These are phyloP conservation scores for Teleiodes luculella DNA, from an alignment of 2,888 invertebrate genomes.

Conservation along the genomic window DNA sequence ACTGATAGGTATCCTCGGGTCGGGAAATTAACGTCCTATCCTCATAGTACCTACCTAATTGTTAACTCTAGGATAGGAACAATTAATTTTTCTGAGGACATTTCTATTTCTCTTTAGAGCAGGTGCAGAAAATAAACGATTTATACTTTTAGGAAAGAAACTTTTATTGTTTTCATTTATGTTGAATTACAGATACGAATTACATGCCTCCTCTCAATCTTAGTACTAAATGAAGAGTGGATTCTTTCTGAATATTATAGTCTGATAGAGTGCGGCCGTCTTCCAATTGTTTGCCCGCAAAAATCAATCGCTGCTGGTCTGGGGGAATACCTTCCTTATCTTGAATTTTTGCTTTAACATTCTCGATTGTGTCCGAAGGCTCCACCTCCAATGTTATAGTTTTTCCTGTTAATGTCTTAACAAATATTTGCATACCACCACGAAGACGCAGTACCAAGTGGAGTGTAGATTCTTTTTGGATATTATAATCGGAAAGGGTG, in stretches of 20 bases:
- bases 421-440: constrained; percentile 48
- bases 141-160: background rate
- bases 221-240: constrained; percentile 65
- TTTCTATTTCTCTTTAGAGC: too few species aligned
- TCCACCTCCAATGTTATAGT: constrained; percentile 44
- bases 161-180: too few species aligned
- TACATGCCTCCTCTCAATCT: constrained; percentile 72
- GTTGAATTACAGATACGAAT: background rate
- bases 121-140: too few species aligned
- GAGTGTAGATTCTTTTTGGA: constrained; percentile 44
- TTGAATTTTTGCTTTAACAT: constrained; percentile 37
- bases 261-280: constrained; percentile 35
- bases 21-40: too few species aligned
- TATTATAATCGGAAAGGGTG: constrained; percentile 42
- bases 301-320: constrained; percentile 35
- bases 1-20: too few species aligned
- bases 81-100: too few species aligned
- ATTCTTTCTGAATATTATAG: constrained; percentile 39
- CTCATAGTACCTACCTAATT: too few species aligned
- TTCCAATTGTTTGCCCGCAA: constrained; percentile 36
- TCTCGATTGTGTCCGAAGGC: constrained; percentile 35
- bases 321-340: constrained; percentile 39
- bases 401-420: constrained; percentile 44
- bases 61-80: too few species aligned
- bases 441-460: constrained; percentile 41